Evolutionary conservation across 2,113 vertebrate species (phyloP), one percentile per base, ranked within the genome.

Genomic region (Neolamprologus longior): DNA sequence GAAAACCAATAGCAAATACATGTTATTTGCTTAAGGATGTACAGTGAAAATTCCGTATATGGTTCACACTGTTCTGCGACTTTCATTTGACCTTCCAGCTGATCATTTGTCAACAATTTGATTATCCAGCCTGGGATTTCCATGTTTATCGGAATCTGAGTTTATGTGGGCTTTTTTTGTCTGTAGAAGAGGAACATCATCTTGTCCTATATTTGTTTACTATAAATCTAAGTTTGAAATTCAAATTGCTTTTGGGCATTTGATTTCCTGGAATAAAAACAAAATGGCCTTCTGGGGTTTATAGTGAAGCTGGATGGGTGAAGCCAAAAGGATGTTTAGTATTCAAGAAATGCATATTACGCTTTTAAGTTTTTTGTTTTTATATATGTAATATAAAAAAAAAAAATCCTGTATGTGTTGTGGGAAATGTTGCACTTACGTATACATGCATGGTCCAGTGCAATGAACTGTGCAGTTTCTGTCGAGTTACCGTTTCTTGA

Each of bases 291-390:
- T 33, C 12, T 79, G 28, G 7, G 7, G 11, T 86, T 61, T 47
- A 37, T n/a, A 68, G 53, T 45, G 31, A 78, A 17, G 26, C 47
- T 58, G 61, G 66, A 80, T 14, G 8, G 58, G 87, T 80, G 40
- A 90, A 86, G 85, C 91, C 94, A 94, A 91, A 81, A 17, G 2
- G 82, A 63, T 86, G 71, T 17, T 24, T 24, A 19, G 15, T 55
- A 68, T 83, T 83, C 31, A 85, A 53, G 9, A 68, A 40, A 79
- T 21, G 4, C 66, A 4, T 80, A 12, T 33, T 61, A 2, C 33
- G 35, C 87, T 89, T 84, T 81, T 40, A 80, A 5, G 58, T 76
- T 76, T 89, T 76, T 78, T 88, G 82, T 66, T 84, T 87, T 84
- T 66, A 37, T 66, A 7, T 37, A 37, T 66, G 10, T 37, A n/a